A percentile compares a stretch with the other conserved stretches of the same genome.
These are phyloP conservation scores for Schlechtendalia chinensis DNA, from an alignment of 1,140 invertebrate species.

Conservation along the genomic window DNA sequence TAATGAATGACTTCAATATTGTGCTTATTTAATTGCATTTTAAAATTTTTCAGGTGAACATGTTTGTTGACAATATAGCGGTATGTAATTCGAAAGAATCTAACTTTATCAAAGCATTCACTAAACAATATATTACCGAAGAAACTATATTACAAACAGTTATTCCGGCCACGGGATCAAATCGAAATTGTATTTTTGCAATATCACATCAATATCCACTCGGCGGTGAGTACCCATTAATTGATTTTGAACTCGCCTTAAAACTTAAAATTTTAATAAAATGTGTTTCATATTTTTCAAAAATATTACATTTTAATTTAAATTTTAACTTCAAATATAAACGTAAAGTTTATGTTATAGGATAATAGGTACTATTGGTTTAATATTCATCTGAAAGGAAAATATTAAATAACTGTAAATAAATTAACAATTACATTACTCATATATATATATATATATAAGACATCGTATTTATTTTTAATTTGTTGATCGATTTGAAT, in stretches of 20 bases:
- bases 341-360: no score
- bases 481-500: no score
- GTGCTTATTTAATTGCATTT: no score
- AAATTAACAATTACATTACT: no score
- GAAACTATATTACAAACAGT: conserved; percentile 4
- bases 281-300: no score
- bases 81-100: not conserved
- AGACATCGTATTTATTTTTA: no score
- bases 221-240: not conserved
- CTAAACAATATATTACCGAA: conserved; percentile 24
- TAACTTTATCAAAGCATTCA: conserved; percentile 27
- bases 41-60: not conserved
- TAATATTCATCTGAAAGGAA: no score
- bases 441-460: not conserved
- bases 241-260: not conserved
- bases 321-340: no score
- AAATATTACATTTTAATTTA: no score
- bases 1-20: not conserved
- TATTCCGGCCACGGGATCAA: not conserved
- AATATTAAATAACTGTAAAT: no score
- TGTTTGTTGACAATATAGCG: conserved; percentile 23
- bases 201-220: conserved; percentile 20
- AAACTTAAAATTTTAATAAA: no score
- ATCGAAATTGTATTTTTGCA: not conserved
- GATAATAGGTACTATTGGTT: no score